These are phyloP conservation scores for Drosophila prosaltans DNA, from an alignment of 1,140 invertebrate species.

Conservation along the genomic window DNA sequence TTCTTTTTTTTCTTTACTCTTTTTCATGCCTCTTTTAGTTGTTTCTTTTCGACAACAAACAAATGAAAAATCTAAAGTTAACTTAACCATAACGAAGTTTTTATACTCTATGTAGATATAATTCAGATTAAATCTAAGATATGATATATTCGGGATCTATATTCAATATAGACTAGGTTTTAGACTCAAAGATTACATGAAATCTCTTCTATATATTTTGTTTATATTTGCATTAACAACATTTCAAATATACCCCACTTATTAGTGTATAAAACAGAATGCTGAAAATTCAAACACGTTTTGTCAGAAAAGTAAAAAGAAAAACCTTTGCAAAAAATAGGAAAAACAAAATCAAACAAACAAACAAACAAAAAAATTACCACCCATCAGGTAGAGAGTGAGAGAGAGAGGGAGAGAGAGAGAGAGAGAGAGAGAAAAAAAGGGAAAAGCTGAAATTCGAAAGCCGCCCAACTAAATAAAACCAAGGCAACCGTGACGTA, in stretches of 20 bases:
- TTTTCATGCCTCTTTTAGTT: background rate
- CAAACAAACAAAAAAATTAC: slow-evolving; percentile 33
- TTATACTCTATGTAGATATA: background rate
- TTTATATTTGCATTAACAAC: too few relatives aligned
- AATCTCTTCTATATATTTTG: too few relatives aligned
- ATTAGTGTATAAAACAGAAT: slow-evolving; percentile 2
- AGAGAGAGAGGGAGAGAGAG: background rate
- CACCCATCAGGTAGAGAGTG: background rate
- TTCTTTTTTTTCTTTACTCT: background rate
- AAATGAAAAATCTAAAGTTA: slow-evolving; percentile 19
- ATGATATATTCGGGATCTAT: too few relatives aligned
- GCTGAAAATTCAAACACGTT: slow-evolving; percentile 42
- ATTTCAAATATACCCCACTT: too few relatives aligned
- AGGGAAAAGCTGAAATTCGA: background rate
- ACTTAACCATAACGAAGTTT: background rate
- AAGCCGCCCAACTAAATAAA: slow-evolving; percentile 64
- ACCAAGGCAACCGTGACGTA: slow-evolving; percentile 61
- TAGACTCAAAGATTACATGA: too few relatives aligned
- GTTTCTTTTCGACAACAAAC: slow-evolving; percentile 1
- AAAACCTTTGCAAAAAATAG: slow-evolving; percentile 25
- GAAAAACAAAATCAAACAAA: slow-evolving; percentile 26
- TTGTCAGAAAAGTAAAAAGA: slow-evolving; percentile 43
- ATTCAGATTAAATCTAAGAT: too few relatives aligned
- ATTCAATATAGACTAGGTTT: too few relatives aligned
- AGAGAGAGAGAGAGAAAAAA: background rate